These are phyloP conservation scores for Ornithoptera priamus DNA, from an alignment of 2,888 invertebrate genomes.

Conservation along the genomic window DNA sequence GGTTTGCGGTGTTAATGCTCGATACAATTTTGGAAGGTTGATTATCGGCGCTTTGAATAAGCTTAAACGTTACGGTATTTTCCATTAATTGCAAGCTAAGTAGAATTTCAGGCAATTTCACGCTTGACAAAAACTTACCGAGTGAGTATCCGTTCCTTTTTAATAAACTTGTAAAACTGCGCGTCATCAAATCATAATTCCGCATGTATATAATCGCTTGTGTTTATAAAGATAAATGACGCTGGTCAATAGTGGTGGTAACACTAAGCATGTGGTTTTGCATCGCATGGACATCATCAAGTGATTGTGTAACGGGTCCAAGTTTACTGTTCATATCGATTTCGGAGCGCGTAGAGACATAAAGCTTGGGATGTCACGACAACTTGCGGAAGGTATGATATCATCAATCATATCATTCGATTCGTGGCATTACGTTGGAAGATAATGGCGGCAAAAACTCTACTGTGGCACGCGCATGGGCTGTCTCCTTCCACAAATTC, in stretches of 20 bases:
- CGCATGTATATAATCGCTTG: conserved; percentile 7
- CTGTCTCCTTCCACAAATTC: conserved; percentile 46
- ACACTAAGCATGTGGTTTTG: conserved; percentile 41
- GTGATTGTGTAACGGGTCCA: conserved; percentile 65
- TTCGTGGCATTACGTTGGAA: conserved; percentile 48
- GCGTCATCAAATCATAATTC: not conserved
- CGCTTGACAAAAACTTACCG: conserved; percentile 2
- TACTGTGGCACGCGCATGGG: conserved; percentile 47
- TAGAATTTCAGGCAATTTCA: conserved; percentile 23
- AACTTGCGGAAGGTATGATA: conserved; percentile 65
- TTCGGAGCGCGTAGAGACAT: conserved; percentile 45
- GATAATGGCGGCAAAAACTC: conserved; percentile 63
- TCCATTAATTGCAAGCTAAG: conserved; percentile 18
- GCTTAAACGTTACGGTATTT: conserved; percentile 19
- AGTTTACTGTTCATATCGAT: conserved; percentile 61
- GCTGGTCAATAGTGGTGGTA: conserved; percentile 28
- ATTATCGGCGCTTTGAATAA: conserved; percentile 27
- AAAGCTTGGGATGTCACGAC: conserved; percentile 42
- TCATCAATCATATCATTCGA: conserved; percentile 64
- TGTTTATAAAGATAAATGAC: conserved; percentile 23
- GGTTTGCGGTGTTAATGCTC: conserved; percentile 38
- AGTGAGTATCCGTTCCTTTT: no score
- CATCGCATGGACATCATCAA: conserved; percentile 49
- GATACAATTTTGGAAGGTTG: conserved; percentile 15
- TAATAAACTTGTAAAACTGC: no score